phyloP scores from a whole-genome alignment of 2,113 vertebrate species.

The Bothrops jararaca region DNA sequence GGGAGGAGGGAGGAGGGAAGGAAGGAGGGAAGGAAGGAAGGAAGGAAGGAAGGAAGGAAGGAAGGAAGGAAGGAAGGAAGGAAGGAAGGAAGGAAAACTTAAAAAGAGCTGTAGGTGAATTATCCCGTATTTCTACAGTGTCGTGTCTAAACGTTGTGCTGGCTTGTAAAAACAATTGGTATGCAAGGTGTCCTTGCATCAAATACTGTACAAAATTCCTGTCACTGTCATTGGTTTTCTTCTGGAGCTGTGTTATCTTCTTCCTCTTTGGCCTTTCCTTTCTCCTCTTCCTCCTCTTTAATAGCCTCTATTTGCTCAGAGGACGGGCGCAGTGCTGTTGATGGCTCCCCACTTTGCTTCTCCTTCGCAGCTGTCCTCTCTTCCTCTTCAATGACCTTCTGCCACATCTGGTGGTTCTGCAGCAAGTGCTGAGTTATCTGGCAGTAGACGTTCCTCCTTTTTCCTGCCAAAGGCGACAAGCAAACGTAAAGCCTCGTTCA shows the following conservation, averaged over 20 bases:
- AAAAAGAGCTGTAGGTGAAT: conserved; percentile 77
- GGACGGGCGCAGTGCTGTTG: conserved; percentile 66
- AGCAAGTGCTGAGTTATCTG: conserved; percentile 92
- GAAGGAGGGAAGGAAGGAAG: accelerated
- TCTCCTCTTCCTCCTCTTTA: conserved; percentile 90
- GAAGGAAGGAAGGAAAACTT: conserved; percentile 51
- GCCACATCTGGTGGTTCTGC: conserved; percentile 98
- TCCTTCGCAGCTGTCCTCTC: conserved; percentile 62
- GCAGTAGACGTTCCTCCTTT: conserved; percentile 91
- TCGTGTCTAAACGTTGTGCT: conserved; percentile 99
- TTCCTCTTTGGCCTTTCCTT: conserved; percentile 67
- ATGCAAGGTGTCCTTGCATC: conserved; percentile 66
- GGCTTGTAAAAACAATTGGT: conserved; percentile 81
- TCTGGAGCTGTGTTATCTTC: conserved; percentile 59
- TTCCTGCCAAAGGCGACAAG: conserved; percentile 71
- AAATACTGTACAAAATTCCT: conserved; percentile 63
- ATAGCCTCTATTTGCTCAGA: conserved; percentile 90
- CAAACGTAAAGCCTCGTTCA: background rate
- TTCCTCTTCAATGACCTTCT: conserved; percentile 90
- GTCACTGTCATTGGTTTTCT: conserved; percentile 64
- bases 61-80: background rate
- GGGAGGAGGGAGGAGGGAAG: no score
- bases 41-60: no score
- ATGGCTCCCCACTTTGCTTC: conserved; percentile 63
- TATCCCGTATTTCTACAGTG: conserved; percentile 94